A percentile compares a stretch with the other conserved stretches of the same genome.
phyloP scores from a whole-genome alignment of 2,797 vertebrate genomes.

The Phoebastria nigripes region DNA sequence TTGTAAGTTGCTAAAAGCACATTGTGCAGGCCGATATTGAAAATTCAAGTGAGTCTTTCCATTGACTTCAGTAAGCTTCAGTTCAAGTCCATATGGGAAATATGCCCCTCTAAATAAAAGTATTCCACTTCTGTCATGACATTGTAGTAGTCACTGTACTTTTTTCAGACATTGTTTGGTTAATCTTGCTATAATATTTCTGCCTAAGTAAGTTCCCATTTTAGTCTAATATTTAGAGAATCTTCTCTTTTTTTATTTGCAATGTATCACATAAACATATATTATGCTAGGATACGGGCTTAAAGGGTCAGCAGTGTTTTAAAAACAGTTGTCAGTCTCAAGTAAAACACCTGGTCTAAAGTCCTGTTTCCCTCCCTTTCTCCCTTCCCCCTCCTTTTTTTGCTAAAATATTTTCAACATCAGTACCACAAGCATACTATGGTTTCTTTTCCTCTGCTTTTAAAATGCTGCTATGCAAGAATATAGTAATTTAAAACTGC shows the following conservation, averaged over 20 bases:
- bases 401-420: constrained; percentile 24
- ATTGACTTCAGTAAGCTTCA: not conserved
- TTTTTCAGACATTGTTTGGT: constrained; percentile 60
- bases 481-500: not conserved
- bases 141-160: not conserved
- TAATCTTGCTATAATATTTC: constrained; percentile 58
- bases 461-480: constrained; percentile 25
- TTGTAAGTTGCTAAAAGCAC: not conserved
- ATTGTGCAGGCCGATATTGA: not conserved
- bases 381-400: not conserved
- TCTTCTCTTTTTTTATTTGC: constrained; percentile 73
- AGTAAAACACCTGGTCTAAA: constrained; percentile 76
- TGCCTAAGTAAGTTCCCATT: constrained; percentile 71
- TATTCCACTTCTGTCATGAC: constrained; percentile 34
- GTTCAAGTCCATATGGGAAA: constrained; percentile 31
- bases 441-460: constrained; percentile 8
- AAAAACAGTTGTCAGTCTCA: constrained; percentile 80
- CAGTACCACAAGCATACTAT: not conserved
- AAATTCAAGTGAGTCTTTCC: not conserved
- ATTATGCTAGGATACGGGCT: constrained; percentile 70
- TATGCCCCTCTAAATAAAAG: constrained; percentile 14
- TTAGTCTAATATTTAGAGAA: constrained; percentile 75
- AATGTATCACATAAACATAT: constrained; percentile 75
- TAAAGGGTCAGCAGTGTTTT: constrained; percentile 79
- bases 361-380: not conserved